Evolutionary conservation across 2,888 invertebrate genomes (phyloP).

Genomic region (Ennomos fuscantarius): DNA sequence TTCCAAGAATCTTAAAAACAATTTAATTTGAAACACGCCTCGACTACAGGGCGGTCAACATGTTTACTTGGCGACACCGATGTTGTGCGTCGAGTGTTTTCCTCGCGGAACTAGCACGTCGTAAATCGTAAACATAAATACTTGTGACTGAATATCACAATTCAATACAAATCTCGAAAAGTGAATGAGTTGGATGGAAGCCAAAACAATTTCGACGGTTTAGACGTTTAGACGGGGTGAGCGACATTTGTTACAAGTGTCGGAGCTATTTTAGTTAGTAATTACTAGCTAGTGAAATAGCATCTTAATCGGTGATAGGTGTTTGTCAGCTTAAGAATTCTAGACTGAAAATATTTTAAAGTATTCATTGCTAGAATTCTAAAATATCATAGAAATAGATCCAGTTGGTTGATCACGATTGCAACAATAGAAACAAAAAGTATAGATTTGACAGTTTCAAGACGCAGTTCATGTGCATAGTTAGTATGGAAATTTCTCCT

Average conservation of each 20-base stretch:
- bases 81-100: constrained; percentile 16
- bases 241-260: constrained; percentile 71
- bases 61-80: constrained; percentile 27
- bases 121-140: constrained; percentile 56
- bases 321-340: constrained; percentile 14
- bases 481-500: too few relatives aligned
- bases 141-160: constrained; percentile 43
- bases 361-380: neutral
- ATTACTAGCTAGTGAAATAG: constrained; percentile 48
- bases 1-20: neutral
- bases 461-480: too few relatives aligned
- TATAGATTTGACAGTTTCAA: too few relatives aligned
- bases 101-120: constrained; percentile 23
- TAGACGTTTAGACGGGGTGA: constrained; percentile 67
- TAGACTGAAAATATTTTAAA: neutral
- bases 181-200: constrained; percentile 66
- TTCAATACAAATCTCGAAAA: constrained; percentile 56
- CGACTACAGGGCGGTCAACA: constrained; percentile 6
- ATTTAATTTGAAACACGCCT: constrained; percentile 3
- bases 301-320: constrained; percentile 30
- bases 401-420: too few relatives aligned
- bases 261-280: constrained; percentile 69
- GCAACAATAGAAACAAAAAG: too few relatives aligned
- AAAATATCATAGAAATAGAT: too few relatives aligned
- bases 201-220: constrained; percentile 71